Evolutionary conservation across 2,888 invertebrate genomes (phyloP), one percentile per base, ranked within the genome.

Genomic region (Ophioninae sp.): DNA sequence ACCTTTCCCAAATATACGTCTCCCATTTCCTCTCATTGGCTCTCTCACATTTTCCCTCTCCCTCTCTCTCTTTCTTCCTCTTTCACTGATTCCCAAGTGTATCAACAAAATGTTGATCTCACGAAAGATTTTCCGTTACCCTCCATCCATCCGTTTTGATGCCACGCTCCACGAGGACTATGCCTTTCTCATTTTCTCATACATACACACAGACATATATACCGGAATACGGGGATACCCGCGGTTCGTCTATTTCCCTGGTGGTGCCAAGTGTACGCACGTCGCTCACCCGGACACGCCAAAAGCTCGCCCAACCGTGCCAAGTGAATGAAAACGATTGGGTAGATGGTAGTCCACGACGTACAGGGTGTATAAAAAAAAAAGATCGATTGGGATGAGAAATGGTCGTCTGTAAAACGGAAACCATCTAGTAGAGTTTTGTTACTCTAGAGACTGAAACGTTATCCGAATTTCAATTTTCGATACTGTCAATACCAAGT

Each of bases 101-200:
- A 72, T 77, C 44, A 65, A 63, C 73, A 39, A 80, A 77, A 86
- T 59, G 84, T 79, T 78, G 78, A 78, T 81, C 75, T 81, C 73
- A 58, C 75, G 75, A 74, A 81, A 86, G 81, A 85, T 87, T 81
- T 81, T 77, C 75, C 74, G 72, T 79, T 65, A 80, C 85, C 85
- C 85, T 58, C 83, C 86, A 87, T 86, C 87, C 85, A 87, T 87
- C 84, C 84, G 86, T 13, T 51, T 87, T 86, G 80, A 87, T 85
- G 85, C 78, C 83, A 86, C 77, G 84, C 51, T 79, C 80, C 65
- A 61, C 69, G 61, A 69, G 78, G 79, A 71, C 79, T 72, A 44
- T 67, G 65, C 37, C 22, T 72, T 30, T 58, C 20, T 20, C n/a
- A 20, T 22, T 51, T 39, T 51, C 63, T 23, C 22, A 3, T 44